Conservation (phyloP, 2,888 invertebrate species). For the Drosophila parthenogenetica region DNA sequence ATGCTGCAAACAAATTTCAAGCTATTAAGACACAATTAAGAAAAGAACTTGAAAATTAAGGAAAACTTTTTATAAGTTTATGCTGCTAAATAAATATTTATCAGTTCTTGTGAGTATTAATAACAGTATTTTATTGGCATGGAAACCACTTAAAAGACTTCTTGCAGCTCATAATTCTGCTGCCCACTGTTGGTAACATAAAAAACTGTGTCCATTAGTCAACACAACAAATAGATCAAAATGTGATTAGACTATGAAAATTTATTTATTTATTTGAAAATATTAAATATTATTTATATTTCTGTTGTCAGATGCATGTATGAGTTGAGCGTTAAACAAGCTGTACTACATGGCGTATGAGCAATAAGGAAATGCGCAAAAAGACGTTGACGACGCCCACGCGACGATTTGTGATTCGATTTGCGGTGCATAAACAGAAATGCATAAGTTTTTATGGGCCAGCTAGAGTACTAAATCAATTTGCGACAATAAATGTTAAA, state of each 20-base stretch:
- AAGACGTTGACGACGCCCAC: constrained; percentile 52
- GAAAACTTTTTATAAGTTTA: neutral
- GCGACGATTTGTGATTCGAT: constrained; percentile 29
- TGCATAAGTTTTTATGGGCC: constrained; percentile 56
- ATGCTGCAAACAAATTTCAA: constrained; percentile 47
- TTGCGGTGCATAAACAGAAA: constrained; percentile 39
- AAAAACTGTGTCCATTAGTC: neutral
- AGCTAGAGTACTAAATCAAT: constrained; percentile 66
- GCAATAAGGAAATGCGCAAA: constrained; percentile 69
- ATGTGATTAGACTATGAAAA: neutral
- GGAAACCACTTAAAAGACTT: neutral
- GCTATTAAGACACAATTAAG: constrained; percentile 52
- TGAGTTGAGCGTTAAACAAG: constrained; percentile 30
- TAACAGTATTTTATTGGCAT: too few species aligned
- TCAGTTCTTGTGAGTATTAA: neutral
- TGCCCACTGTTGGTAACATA: neutral
- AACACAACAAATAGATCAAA: constrained; percentile 3
- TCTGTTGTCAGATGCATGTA: neutral
- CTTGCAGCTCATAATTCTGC: neutral
- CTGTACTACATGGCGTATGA: constrained; percentile 62
- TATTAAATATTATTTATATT: constrained; percentile 15
- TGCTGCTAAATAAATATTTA: neutral
- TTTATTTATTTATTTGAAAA: constrained; percentile 5
- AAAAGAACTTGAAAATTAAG: constrained; percentile 2
- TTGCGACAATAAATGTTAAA: constrained; percentile 69